Percentiles rank a stretch among this genome's conserved stretches.
phyloP scores from a whole-genome alignment of 2,888 invertebrate genomes.

The Apotomis betuletana region DNA sequence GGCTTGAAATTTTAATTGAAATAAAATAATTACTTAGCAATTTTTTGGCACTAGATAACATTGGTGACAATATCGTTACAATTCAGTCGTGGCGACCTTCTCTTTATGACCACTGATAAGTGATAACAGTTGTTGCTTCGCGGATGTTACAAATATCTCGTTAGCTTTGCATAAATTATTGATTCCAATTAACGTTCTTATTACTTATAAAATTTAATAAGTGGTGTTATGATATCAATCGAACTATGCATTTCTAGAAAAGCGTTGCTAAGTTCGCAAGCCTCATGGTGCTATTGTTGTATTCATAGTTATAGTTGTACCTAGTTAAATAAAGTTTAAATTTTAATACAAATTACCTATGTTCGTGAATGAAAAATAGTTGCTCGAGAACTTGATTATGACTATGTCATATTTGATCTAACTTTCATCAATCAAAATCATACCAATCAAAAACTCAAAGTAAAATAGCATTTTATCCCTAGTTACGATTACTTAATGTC shows the following conservation, averaged over 20 bases:
- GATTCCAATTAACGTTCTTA: slow-evolving; percentile 37
- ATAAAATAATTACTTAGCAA: slow-evolving; percentile 40
- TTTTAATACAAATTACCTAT: no score
- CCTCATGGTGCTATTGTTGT: no score
- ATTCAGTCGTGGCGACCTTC: slow-evolving; percentile 47
- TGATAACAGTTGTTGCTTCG: slow-evolving; percentile 64
- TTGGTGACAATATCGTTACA: slow-evolving; percentile 46
- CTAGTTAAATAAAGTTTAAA: no score
- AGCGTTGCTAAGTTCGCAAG: neutral
- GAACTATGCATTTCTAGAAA: neutral
- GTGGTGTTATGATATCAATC: neutral
- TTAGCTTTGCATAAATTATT: slow-evolving; percentile 30
- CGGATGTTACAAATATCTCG: slow-evolving; percentile 58
- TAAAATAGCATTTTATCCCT: neutral
- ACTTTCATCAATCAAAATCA: no score
- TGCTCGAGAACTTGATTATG: no score
- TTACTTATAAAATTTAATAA: slow-evolving; percentile 9
- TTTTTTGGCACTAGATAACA: slow-evolving; percentile 48
- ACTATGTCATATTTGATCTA: no score
- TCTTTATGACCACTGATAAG: slow-evolving; percentile 52
- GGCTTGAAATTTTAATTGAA: neutral
- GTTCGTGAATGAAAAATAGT: no score
- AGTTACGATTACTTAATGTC: neutral
- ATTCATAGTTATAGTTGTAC: no score
- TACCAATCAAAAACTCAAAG: neutral